Percentiles rank a stretch among this genome's conserved stretches.
Conservation (phyloP, 2,797 vertebrate genomes). For the Crocidura indochinensis region DNA sequence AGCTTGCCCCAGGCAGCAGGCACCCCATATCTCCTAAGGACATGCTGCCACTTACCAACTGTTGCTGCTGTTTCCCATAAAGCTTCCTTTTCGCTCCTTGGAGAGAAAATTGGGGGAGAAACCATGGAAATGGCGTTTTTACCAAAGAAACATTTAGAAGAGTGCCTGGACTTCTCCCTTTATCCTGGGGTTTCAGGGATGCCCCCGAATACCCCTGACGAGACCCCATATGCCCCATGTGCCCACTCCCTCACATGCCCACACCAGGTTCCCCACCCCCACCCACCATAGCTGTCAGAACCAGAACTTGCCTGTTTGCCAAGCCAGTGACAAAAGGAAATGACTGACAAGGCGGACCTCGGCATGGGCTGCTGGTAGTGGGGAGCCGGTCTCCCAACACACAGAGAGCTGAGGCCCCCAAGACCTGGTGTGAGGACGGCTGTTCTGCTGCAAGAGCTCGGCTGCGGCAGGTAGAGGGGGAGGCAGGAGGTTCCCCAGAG, state of each 20-base stretch:
- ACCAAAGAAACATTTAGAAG: constrained; percentile 50
- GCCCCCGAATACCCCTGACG: not conserved
- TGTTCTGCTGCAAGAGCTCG: constrained; percentile 9
- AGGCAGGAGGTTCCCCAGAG: constrained; percentile 49
- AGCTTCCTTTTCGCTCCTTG: constrained; percentile 84
- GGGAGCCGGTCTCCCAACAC: not conserved
- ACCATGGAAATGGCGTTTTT: too few relatives aligned
- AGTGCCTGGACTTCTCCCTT: constrained; percentile 41
- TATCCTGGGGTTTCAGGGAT: not conserved
- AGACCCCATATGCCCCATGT: too few relatives aligned
- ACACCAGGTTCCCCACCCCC: too few relatives aligned
- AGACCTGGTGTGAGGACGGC: not conserved
- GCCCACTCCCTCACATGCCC: too few relatives aligned
- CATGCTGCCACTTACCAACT: constrained; percentile 78
- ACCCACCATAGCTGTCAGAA: not conserved
- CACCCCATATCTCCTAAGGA: not conserved
- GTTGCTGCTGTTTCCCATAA: constrained; percentile 84
- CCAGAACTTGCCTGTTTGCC: constrained; percentile 83
- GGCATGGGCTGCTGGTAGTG: constrained; percentile 74
- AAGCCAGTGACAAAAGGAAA: constrained; percentile 82
- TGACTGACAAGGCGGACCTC: constrained; percentile 76
- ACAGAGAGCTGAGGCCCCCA: not conserved
- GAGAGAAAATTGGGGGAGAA: not conserved
- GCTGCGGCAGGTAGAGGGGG: constrained; percentile 63
- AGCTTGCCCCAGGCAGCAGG: too few relatives aligned